Conservation (phyloP, 2,113 vertebrate species). For the Bujurquina vittata region DNA sequence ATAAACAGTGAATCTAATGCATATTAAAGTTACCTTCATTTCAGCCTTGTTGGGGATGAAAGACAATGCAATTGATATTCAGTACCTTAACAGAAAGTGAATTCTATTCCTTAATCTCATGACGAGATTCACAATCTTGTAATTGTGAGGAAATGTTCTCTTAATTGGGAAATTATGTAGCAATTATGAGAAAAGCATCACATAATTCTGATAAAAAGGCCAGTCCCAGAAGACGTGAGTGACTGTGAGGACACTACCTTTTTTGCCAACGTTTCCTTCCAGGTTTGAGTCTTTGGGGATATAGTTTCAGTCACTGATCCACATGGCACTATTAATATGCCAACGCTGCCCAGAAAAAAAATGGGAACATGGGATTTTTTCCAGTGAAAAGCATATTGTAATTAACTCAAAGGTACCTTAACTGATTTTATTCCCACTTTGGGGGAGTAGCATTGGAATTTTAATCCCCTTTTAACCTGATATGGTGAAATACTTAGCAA, state of each 20-base stretch:
- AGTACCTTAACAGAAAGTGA: not conserved
- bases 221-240: not conserved
- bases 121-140: not conserved
- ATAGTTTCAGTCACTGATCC: not conserved
- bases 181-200: no score
- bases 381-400: not conserved
- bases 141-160: not conserved
- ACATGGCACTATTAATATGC: not conserved
- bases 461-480: not conserved
- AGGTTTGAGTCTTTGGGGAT: not conserved
- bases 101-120: not conserved
- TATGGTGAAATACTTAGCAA: not conserved
- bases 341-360: not conserved
- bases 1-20: no score
- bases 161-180: no score
- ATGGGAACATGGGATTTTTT: not conserved
- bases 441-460: not conserved
- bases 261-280: not conserved
- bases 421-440: not conserved
- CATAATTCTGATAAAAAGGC: not conserved
- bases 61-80: not conserved
- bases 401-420: not conserved
- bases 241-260: not conserved
- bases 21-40: no score
- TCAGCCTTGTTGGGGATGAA: no score